Base-by-base conservation (phyloP, 2,113 vertebrate species). In the Mola mola region DNA sequence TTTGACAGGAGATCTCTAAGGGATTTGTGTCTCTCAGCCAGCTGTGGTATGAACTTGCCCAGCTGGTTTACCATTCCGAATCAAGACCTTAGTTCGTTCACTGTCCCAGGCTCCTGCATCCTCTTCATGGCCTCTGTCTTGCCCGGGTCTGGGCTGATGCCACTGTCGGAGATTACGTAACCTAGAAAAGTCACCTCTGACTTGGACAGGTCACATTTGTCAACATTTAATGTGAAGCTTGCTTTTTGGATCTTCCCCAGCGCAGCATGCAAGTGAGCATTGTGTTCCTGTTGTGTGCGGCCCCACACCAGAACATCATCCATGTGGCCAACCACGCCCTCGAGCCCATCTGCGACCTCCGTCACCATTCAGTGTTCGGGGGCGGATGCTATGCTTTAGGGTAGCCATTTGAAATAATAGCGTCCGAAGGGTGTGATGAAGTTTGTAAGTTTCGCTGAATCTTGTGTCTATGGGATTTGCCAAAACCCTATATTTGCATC, bases 41-140 rank as follows among this genome's bases (percentile, higher is more conserved):
- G 4, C 0, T 50, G 8, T 2, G 61, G 59, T 2, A 83, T 42
- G 10, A 75, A 86, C 25, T 62, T 83, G 2, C 66, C 61, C 4
- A 81, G 34, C 37, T 81, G 61, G 3, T 49, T 79, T 1, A 86
- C 60, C 55, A 72, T 77, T 0, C 72, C 10, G 0, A 86, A 44
- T 34, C 58, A 86, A 16, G 22, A 64, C 1, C n/a, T 1, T 2
- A 71, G 3, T 15, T 75, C 10, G 1, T 12, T 5, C 1, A 66
- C 24, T 5, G 46, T 41, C 8, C 11, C 20, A 2, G 49, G 43
- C 15, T 38, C 33, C 0, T 2, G 17, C 42, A 52, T 69, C 1
- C 59, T 26, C 7, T 11, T 24, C n/a, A 79, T 44, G 1, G 50
- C 26, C 5, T 26, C 21, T 2, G 57, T 77, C 24, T 78, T 78